Evolutionary conservation across 2,113 vertebrate genomes (phyloP).

Genomic region (Uropsilus gracilis): DNA sequence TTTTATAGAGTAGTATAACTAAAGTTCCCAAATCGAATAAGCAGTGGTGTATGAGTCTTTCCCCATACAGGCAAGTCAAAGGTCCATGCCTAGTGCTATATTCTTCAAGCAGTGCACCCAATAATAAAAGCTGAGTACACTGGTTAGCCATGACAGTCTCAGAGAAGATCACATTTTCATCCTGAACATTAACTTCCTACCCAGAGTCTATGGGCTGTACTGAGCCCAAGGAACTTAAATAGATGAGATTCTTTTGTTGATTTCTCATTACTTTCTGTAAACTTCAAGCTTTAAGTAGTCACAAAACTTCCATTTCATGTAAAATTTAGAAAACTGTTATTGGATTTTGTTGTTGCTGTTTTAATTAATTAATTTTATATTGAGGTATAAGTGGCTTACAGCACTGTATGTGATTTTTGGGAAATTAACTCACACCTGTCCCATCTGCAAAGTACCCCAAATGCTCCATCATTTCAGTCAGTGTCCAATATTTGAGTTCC

Average conservation of each 20-base stretch:
- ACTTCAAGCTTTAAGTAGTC: constrained; percentile 30
- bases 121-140: background rate
- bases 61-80: background rate
- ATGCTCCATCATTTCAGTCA: no score
- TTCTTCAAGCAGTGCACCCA: background rate
- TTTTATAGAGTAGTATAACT: background rate
- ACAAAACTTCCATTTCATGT: constrained; percentile 55
- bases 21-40: constrained; percentile 8
- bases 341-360: background rate
- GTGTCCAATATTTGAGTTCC: no score
- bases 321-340: constrained; percentile 59
- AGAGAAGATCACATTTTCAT: background rate
- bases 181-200: background rate
- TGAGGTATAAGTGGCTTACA: no score
- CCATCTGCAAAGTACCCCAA: no score
- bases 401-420: no score
- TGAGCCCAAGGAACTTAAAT: background rate
- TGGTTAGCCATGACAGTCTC: background rate
- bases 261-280: background rate
- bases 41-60: background rate
- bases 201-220: background rate
- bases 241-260: background rate
- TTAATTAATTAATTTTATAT: no score
- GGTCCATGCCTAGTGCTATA: background rate
- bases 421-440: no score